Conservation (phyloP, 2,113 vertebrate species). For the Nannobrachium achirus region DNA sequence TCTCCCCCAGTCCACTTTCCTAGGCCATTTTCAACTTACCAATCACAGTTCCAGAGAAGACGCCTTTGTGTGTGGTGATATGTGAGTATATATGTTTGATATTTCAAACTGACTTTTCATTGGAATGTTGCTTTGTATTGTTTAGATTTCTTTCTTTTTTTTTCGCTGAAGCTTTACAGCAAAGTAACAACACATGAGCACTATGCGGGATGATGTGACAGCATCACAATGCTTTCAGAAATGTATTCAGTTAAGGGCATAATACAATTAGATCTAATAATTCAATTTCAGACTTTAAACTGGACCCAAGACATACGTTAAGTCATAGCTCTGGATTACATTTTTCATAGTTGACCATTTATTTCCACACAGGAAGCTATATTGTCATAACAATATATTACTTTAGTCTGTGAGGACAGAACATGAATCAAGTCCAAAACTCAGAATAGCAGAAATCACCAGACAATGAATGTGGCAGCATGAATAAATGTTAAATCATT, state of each 20-base stretch:
- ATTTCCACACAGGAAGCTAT: background rate
- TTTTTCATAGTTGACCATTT: background rate
- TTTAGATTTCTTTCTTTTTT: background rate
- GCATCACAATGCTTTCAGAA: slow-evolving; percentile 29
- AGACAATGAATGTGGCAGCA: background rate
- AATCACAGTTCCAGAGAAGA: slow-evolving; percentile 3
- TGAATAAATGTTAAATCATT: background rate
- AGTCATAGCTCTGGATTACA: background rate
- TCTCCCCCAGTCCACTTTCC: slow-evolving; percentile 33
- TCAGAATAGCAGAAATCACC: background rate
- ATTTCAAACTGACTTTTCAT: background rate
- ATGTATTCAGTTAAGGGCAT: slow-evolving; percentile 5
- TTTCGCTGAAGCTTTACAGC: background rate
- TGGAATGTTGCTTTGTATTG: background rate
- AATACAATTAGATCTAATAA: background rate
- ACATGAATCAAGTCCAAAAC: background rate
- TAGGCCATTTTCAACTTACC: slow-evolving; percentile 28
- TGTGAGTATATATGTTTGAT: slow-evolving; percentile 56
- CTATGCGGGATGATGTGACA: background rate
- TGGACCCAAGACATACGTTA: background rate
- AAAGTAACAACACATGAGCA: background rate
- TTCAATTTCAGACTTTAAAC: background rate
- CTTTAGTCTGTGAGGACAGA: background rate
- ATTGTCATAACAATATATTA: background rate
- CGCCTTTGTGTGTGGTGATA: slow-evolving; percentile 12